These are phyloP conservation scores for Galendromus occidentalis DNA, from an alignment of 1,140 invertebrate genomes.

Conservation along the genomic window DNA sequence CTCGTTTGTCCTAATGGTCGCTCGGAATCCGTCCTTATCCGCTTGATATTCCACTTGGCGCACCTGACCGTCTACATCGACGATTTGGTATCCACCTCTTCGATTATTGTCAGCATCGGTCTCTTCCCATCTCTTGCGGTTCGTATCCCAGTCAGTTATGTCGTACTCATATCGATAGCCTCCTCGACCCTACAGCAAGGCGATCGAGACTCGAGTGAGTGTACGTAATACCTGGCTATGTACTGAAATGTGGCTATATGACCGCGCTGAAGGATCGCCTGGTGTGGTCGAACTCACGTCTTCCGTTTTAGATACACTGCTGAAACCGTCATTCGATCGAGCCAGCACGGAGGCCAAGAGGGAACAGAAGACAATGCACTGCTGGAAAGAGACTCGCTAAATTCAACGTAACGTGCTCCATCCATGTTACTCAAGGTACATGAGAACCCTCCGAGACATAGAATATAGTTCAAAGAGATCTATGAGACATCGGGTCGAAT, in stretches of 20 bases:
- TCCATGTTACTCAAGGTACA: too few relatives aligned
- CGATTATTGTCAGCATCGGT: slow-evolving; percentile 6
- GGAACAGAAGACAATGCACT: neutral
- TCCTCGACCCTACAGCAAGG: neutral
- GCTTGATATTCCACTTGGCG: neutral
- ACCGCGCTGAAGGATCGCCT: neutral
- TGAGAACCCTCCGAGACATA: too few relatives aligned
- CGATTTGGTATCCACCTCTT: slow-evolving; percentile 1
- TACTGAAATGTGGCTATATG: neutral
- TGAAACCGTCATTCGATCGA: neutral
- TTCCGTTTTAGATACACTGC: neutral
- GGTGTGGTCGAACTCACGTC: neutral
- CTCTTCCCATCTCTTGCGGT: neutral
- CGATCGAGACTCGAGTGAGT: neutral
- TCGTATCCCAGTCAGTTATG: slow-evolving; percentile 6
- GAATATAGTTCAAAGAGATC: too few relatives aligned
- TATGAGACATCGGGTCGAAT: too few relatives aligned
- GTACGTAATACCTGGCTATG: neutral
- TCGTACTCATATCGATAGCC: slow-evolving; percentile 9
- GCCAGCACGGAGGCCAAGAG: neutral
- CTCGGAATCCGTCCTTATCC: slow-evolving; percentile 1
- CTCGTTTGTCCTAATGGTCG: neutral
- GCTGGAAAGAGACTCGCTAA: neutral
- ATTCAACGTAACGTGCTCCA: neutral
- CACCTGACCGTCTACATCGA: neutral